A percentile compares a stretch with the other conserved stretches of the same genome.
Conservation (phyloP, 2,797 vertebrate species). For the Lindbergichthys nudifrons region DNA sequence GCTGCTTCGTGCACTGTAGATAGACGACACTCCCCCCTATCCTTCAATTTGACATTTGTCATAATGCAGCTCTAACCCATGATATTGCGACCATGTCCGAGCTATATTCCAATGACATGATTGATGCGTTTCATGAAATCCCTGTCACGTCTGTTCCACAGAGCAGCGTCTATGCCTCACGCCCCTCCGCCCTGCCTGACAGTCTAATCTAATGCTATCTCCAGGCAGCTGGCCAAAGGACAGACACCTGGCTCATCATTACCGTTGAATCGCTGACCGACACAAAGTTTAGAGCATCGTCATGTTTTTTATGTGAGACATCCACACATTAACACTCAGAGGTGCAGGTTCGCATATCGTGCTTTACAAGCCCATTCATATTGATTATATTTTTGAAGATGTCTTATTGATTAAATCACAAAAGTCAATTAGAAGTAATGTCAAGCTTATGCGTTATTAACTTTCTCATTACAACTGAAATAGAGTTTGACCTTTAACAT, state of each 20-base stretch:
- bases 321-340: slow-evolving; percentile 20
- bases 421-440: slow-evolving; percentile 46
- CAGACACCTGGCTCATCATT: slow-evolving; percentile 71
- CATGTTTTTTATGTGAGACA: slow-evolving; percentile 45
- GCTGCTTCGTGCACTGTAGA: slow-evolving; percentile 26
- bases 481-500: slow-evolving; percentile 37
- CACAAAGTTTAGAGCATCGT: slow-evolving; percentile 43
- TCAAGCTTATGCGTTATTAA: slow-evolving; percentile 50
- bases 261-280: slow-evolving; percentile 60
- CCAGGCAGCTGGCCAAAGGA: slow-evolving; percentile 67
- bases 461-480: slow-evolving; percentile 43
- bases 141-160: slow-evolving; percentile 37
- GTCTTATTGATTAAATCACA: slow-evolving; percentile 48
- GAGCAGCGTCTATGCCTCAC: too few species aligned
- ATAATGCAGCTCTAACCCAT: slow-evolving; percentile 43
- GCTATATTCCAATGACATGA: slow-evolving; percentile 44
- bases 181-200: slow-evolving; percentile 18
- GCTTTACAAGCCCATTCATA: slow-evolving; percentile 15
- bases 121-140: slow-evolving; percentile 69
- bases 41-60: slow-evolving; percentile 55
- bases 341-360: neutral
- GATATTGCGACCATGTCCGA: slow-evolving; percentile 50
- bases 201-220: slow-evolving; percentile 68
- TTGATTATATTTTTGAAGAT: slow-evolving; percentile 42
- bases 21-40: slow-evolving; percentile 20